A percentile compares a stretch with the other conserved stretches of the same genome.
Conservation (phyloP, 2,888 invertebrate species). For the Acronicta aceris region DNA sequence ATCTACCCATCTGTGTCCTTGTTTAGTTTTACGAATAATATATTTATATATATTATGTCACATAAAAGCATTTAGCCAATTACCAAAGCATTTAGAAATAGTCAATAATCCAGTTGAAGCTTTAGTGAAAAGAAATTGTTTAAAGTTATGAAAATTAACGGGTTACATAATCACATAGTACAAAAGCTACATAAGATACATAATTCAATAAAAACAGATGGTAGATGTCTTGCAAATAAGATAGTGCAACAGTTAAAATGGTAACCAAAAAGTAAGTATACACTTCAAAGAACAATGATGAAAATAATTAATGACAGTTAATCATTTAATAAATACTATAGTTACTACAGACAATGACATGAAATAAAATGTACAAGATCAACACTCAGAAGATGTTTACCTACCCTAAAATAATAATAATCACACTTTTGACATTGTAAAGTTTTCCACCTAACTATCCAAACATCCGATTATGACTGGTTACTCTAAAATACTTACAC, state of each 20-base stretch:
- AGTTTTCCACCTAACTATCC: conserved; percentile 85
- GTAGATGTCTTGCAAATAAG: conserved; percentile 45
- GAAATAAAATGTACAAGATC: conserved; percentile 79
- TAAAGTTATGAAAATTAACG: neutral
- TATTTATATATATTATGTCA: conserved; percentile 15
- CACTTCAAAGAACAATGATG: conserved; percentile 28
- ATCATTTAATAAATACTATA: conserved; percentile 48
- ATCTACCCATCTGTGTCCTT: conserved; percentile 54
- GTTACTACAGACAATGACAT: conserved; percentile 81
- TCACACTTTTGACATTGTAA: conserved; percentile 90
- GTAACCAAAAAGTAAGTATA: conserved; percentile 56
- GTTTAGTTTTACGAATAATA: conserved; percentile 40
- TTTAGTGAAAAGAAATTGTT: conserved; percentile 5
- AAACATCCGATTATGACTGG: conserved; percentile 86
- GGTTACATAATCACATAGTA: neutral
- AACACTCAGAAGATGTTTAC: conserved; percentile 77
- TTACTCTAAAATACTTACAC: conserved; percentile 83
- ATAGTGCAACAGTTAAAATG: conserved; percentile 43
- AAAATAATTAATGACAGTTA: conserved; percentile 27
- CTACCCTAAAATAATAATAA: conserved; percentile 86
- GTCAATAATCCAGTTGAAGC: neutral
- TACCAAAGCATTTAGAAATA: conserved; percentile 19
- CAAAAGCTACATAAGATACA: conserved; percentile 11
- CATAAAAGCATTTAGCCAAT: conserved; percentile 24
- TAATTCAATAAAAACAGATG: conserved; percentile 26